Percentiles rank a stretch among this genome's conserved stretches.
Evolutionary conservation across 2,888 invertebrate genomes (phyloP).

Genomic region (Neocrepidodera transversa): DNA sequence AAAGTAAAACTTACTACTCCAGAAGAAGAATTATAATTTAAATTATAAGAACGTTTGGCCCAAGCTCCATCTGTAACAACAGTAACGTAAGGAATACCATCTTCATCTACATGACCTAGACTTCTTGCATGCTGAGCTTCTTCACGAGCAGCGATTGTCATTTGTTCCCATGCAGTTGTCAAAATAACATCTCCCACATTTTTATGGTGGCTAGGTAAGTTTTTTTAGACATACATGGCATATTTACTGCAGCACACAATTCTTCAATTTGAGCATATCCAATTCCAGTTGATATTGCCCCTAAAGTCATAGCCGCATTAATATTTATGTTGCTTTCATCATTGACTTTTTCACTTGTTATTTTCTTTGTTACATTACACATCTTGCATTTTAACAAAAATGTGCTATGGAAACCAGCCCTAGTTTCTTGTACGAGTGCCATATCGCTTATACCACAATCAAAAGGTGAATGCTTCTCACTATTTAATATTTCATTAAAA

Average conservation of each 20-base stretch:
- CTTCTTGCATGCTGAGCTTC: background rate
- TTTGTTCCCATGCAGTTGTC: background rate
- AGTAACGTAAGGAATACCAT: background rate
- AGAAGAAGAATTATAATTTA: background rate
- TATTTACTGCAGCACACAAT: slow-evolving; percentile 13
- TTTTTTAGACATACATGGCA: slow-evolving; percentile 12
- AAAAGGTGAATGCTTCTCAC: slow-evolving; percentile 8
- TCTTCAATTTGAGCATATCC: slow-evolving; percentile 16
- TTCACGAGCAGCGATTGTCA: slow-evolving; percentile 1
- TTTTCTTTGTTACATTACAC: slow-evolving; percentile 1
- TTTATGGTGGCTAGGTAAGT: slow-evolving; percentile 4
- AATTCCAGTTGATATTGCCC: slow-evolving; percentile 15
- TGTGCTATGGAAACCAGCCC: slow-evolving; percentile 3
- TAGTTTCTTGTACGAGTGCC: background rate
- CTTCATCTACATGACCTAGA: slow-evolving; percentile 3
- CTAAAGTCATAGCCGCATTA: slow-evolving; percentile 8
- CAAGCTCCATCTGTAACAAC: slow-evolving; percentile 5
- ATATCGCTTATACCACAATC: slow-evolving; percentile 18
- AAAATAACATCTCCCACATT: slow-evolving; percentile 6
- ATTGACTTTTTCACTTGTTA: slow-evolving; percentile 1
- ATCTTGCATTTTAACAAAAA: slow-evolving; percentile 16
- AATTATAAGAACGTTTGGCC: background rate
- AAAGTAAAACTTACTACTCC: slow-evolving; percentile 5
- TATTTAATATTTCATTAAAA: slow-evolving; percentile 10
- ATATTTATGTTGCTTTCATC: slow-evolving; percentile 5